These are phyloP conservation scores for Anthophora plumipes DNA, from an alignment of 2,888 invertebrate species.

Conservation along the genomic window DNA sequence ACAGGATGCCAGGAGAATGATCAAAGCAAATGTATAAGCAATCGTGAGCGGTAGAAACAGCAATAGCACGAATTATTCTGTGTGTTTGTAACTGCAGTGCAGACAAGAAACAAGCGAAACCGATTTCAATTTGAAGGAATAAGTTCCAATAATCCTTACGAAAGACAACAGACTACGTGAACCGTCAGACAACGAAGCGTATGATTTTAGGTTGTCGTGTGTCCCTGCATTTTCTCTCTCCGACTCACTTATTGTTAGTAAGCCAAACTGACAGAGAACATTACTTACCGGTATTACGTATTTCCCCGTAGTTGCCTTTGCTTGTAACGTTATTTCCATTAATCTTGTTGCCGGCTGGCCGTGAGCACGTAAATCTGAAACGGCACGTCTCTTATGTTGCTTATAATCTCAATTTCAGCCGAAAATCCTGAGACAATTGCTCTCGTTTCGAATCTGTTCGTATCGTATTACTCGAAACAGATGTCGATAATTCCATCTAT, in stretches of 20 bases:
- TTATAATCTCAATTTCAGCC: conserved; percentile 23
- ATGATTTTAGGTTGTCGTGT: background rate
- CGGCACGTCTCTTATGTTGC: background rate
- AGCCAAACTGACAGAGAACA: conserved; percentile 22
- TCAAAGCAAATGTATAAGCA: background rate
- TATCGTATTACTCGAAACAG: background rate
- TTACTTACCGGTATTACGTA: conserved; percentile 35
- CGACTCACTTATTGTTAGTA: conserved; percentile 19
- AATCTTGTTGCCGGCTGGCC: conserved; percentile 34
- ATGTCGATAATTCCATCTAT: background rate
- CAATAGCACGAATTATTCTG: background rate
- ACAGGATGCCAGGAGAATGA: background rate
- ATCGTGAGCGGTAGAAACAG: background rate
- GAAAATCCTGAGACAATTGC: background rate
- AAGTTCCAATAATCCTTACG: background rate
- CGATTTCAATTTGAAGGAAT: background rate
- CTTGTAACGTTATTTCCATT: conserved; percentile 42
- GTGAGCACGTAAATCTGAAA: conserved; percentile 32
- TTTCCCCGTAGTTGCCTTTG: conserved; percentile 11
- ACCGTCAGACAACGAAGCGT: conserved; percentile 19
- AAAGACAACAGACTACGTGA: conserved; percentile 20
- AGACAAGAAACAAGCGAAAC: background rate
- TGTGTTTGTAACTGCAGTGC: background rate
- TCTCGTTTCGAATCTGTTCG: background rate
- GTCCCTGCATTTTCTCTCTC: conserved; percentile 11